Evolutionary conservation across 2,797 vertebrate genomes (phyloP), one percentile per base, ranked within the genome.

Genomic region (Centropyge bicolor): DNA sequence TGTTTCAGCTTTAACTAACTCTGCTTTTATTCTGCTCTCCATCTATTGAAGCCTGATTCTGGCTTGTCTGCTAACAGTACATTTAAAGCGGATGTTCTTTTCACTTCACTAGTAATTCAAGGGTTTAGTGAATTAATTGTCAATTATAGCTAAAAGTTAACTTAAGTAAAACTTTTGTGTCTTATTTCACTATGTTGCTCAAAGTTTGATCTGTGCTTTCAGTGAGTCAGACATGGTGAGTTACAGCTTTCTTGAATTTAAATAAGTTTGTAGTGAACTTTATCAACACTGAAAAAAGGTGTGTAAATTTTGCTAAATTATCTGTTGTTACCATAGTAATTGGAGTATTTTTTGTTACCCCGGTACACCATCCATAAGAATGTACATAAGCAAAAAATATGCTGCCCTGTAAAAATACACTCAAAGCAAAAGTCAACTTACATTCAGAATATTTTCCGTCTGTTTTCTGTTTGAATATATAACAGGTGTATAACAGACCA

Each of bases 1-100:
- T 59, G 36, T n/a, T 36, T 8, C 7, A 35, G 24, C 4, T 57
- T n/a, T 9, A 35, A 36, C 10, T 49, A 16, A 64, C 7, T 20
- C 19, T 20, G 16, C 49, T 73, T 80, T 81, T 52, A 74, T 76
- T 51, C 16, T 38, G 20, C 74, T 59, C 70, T 77, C 49, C 60
- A 14, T 76, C 74, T 40, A 60, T 38, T 35, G 19, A 17, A 55
- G 16, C 35, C 20, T 65, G 74, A 22, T 49, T 54, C 40, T 35
- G 46, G 35, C 36, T 67, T 24, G 38, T 60, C 65, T 73, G 22
- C 6, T 40, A 51, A 67, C 60, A 27, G 12, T 59, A 22, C 49
- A n/a, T 64, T 38, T 36, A 27, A 61, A 81, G 78, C 74, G 77
- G 70, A 79, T 81, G 82, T 65, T 70, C 65, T 56, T 1, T 2